Evolutionary conservation across 2,888 invertebrate species (phyloP).

Genomic region (Lasioglossum vierecki): DNA sequence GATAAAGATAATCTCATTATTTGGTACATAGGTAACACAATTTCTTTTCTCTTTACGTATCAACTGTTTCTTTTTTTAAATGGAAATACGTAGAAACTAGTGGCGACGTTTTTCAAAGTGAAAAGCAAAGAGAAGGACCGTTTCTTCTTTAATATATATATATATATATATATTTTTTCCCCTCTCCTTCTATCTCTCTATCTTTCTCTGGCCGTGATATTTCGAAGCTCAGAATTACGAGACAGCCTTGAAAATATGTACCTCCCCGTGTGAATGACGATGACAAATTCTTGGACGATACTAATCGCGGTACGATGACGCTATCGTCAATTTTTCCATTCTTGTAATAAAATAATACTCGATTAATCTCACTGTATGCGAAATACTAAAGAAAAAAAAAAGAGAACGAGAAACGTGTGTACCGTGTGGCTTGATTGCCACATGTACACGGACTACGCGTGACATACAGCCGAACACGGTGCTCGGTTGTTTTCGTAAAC

Average conservation of each 20-base stretch:
- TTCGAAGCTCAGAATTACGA: constrained; percentile 47
- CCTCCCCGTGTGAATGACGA: constrained; percentile 19
- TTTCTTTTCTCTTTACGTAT: neutral
- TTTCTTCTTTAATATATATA: neutral
- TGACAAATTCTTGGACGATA: constrained; percentile 8
- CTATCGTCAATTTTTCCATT: constrained; percentile 10
- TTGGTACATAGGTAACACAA: constrained; percentile 28
- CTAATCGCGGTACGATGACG: constrained; percentile 4
- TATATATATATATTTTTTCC: neutral
- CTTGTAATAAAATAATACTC: constrained; percentile 7
- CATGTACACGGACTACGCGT: constrained; percentile 80
- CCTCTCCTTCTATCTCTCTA: neutral
- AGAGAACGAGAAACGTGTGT: constrained; percentile 71
- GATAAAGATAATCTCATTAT: constrained; percentile 23
- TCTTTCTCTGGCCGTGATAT: constrained; percentile 38
- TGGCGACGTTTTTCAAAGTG: neutral
- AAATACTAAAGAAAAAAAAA: constrained; percentile 60
- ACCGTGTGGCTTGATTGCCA: constrained; percentile 81
- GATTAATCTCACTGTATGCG: constrained; percentile 52
- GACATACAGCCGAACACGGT: constrained; percentile 69
- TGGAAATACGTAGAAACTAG: neutral
- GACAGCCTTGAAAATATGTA: constrained; percentile 45
- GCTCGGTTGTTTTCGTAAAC: constrained; percentile 69
- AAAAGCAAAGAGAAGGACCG: neutral
- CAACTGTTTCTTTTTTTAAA: neutral